phyloP scores from a whole-genome alignment of 2,888 invertebrate species.

The Mimumesa dahlbomi region DNA sequence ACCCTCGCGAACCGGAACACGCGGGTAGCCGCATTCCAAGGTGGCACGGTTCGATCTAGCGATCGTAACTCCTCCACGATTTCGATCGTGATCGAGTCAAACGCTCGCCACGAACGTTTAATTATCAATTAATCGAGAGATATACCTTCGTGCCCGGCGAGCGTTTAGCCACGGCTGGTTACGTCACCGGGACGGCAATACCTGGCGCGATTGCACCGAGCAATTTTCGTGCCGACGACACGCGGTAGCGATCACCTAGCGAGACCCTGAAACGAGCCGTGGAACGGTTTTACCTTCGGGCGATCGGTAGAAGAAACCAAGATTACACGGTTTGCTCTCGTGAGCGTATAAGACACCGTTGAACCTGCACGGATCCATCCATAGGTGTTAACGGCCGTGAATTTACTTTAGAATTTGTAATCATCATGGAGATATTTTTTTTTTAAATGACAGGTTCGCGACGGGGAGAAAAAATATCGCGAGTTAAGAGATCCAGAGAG shows the following conservation, averaged over 20 bases:
- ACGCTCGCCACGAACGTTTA: constrained; percentile 28
- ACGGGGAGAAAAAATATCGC: too few species aligned
- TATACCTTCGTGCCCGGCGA: constrained; percentile 9
- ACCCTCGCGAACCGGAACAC: too few species aligned
- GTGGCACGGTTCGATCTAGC: neutral
- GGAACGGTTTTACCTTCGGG: constrained; percentile 44
- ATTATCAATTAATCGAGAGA: constrained; percentile 53
- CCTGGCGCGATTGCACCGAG: constrained; percentile 20
- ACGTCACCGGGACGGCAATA: constrained; percentile 22
- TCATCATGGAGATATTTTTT: too few species aligned
- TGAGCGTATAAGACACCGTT: too few species aligned
- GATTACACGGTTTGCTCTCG: constrained; percentile 67
- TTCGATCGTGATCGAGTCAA: constrained; percentile 25
- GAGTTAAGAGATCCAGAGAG: too few species aligned
- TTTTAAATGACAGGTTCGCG: too few species aligned
- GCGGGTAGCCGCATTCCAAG: too few species aligned
- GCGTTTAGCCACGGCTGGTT: constrained; percentile 22
- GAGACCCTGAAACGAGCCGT: constrained; percentile 11
- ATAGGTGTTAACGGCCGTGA: too few species aligned
- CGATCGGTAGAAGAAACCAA: constrained; percentile 66
- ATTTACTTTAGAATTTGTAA: too few species aligned
- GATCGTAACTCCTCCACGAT: constrained; percentile 24
- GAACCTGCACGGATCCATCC: too few species aligned
- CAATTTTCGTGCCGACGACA: constrained; percentile 34
- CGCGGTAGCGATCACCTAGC: neutral